Conservation (phyloP, 2,888 invertebrate species). For the Colletes collaris region DNA sequence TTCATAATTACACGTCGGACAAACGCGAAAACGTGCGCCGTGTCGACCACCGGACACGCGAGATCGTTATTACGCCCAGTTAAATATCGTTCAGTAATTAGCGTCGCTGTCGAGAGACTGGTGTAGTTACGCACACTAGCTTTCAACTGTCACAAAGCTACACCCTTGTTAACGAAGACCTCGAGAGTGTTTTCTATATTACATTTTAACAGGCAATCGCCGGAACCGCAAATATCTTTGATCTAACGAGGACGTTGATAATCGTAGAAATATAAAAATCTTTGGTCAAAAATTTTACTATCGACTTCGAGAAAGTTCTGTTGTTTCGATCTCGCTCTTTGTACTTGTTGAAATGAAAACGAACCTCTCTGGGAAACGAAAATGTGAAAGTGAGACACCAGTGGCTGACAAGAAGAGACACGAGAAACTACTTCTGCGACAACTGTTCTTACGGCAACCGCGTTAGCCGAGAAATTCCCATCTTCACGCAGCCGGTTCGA, state of each 20-base stretch:
- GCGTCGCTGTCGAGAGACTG: slow-evolving; percentile 20
- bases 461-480: slow-evolving; percentile 28
- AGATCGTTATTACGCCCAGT: slow-evolving; percentile 61
- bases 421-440: slow-evolving; percentile 43
- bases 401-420: slow-evolving; percentile 27
- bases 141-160: not conserved
- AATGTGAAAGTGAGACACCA: slow-evolving; percentile 42
- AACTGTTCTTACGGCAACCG: slow-evolving; percentile 35
- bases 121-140: not conserved
- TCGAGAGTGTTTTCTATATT: not conserved
- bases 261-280: no score
- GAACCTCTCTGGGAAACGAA: not conserved
- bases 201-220: no score
- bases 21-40: slow-evolving; percentile 53
- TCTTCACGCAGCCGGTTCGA: slow-evolving; percentile 28
- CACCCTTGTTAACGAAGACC: not conserved
- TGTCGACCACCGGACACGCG: slow-evolving; percentile 47
- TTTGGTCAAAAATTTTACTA: no score
- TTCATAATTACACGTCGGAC: slow-evolving; percentile 72
- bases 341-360: not conserved
- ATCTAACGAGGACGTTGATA: no score
- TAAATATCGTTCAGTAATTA: slow-evolving; percentile 75
- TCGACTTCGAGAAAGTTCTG: no score
- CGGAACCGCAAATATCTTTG: no score
- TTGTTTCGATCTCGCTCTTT: no score